A percentile compares a stretch with the other conserved stretches of the same genome.
phyloP scores from a whole-genome alignment of 2,113 vertebrate genomes.

The Solea solea region DNA sequence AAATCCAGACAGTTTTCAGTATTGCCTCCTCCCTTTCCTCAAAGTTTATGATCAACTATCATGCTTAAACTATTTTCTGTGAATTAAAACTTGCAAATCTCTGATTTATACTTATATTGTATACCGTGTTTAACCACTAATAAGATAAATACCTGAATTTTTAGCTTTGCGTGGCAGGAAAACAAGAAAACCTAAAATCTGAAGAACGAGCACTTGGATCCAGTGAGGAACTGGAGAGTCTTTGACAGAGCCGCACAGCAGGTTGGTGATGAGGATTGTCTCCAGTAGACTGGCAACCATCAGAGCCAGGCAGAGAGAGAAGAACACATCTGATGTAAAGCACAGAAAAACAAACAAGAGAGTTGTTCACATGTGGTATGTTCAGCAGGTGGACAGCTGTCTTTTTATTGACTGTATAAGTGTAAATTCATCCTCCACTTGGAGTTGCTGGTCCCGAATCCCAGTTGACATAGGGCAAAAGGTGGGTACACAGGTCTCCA shows the following conservation, averaged over 20 bases:
- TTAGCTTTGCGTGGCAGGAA: slow-evolving; percentile 43
- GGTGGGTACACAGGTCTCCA: no score
- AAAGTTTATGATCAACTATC: background rate
- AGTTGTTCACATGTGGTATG: no score
- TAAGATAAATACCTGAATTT: slow-evolving; percentile 22
- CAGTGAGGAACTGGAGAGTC: slow-evolving; percentile 61
- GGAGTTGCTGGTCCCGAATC: no score
- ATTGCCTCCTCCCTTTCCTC: background rate
- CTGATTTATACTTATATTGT: no score
- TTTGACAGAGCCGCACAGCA: slow-evolving; percentile 49
- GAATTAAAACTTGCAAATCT: no score
- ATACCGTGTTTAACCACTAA: no score
- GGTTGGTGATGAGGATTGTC: slow-evolving; percentile 76
- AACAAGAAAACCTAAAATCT: slow-evolving; percentile 54
- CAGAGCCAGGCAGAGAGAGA: slow-evolving; percentile 75
- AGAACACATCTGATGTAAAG: slow-evolving; percentile 70
- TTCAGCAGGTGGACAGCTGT: no score
- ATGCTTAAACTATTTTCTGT: background rate
- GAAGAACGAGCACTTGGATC: slow-evolving; percentile 63
- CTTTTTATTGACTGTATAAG: no score
- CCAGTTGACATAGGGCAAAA: no score
- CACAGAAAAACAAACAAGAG: background rate
- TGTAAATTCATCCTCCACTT: background rate
- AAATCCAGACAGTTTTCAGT: background rate
- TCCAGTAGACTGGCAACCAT: slow-evolving; percentile 80